A percentile compares a stretch with the other conserved stretches of the same genome.
Conservation (phyloP, 2,888 invertebrate species). For the Leptura quadrifasciata region DNA sequence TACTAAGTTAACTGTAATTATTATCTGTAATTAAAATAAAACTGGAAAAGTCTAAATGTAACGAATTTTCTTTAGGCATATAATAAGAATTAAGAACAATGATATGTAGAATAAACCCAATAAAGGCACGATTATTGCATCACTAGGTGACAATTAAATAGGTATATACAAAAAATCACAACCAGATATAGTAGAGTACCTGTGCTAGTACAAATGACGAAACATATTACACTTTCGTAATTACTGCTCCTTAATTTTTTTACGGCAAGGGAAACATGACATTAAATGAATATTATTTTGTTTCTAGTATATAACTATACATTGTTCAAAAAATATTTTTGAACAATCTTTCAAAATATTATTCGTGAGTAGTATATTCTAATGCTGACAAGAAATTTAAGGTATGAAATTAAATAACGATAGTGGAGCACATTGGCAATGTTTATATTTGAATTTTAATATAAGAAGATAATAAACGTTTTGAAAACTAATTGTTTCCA, state of each 20-base stretch:
- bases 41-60: neutral
- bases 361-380: neutral
- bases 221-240: neutral
- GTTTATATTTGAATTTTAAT: too few species aligned
- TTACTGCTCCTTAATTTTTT: neutral
- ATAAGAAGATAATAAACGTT: too few species aligned
- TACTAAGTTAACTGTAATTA: too few species aligned
- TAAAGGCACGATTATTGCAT: constrained; percentile 13
- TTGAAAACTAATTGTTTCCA: too few species aligned
- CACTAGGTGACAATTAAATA: neutral
- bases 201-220: neutral
- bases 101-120: constrained; percentile 9
- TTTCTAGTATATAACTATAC: neutral
- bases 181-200: neutral
- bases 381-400: neutral
- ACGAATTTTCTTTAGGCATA: neutral
- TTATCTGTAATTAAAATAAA: too few species aligned
- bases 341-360: constrained; percentile 44
- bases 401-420: constrained; percentile 26
- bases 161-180: constrained; percentile 19
- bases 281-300: too few species aligned
- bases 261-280: constrained; percentile 4
- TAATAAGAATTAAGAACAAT: neutral
- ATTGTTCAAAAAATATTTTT: constrained; percentile 24
- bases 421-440: neutral